Percentiles rank a stretch among this genome's conserved stretches.
Evolutionary conservation across 1,140 invertebrate species (phyloP).

Genomic region (Bradynema listronoti): DNA sequence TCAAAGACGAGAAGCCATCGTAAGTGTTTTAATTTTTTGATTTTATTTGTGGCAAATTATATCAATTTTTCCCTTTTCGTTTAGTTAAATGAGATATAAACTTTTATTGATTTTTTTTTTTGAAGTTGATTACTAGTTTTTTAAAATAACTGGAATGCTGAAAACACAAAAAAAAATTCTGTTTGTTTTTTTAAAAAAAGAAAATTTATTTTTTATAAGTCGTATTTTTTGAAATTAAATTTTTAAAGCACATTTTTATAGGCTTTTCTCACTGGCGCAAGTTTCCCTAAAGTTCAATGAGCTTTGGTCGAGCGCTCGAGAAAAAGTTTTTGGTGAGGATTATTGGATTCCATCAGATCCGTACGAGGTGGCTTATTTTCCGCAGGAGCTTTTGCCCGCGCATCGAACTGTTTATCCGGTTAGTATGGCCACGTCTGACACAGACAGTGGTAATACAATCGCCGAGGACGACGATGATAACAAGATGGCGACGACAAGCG

Average conservation of each 20-base stretch:
- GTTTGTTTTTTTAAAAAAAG: background rate
- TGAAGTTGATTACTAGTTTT: background rate
- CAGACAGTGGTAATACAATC: too few species aligned
- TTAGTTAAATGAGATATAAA: too few species aligned
- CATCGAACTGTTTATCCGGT: constrained; percentile 18
- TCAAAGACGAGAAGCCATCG: too few species aligned
- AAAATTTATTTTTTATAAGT: constrained; percentile 1
- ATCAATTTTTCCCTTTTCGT: too few species aligned
- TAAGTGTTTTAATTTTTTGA: too few species aligned
- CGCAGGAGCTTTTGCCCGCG: constrained; percentile 19
- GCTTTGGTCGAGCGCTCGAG: constrained; percentile 25
- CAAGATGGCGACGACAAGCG: too few species aligned
- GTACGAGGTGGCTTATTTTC: constrained; percentile 27
- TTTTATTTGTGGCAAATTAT: too few species aligned
- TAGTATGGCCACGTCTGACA: too few species aligned
- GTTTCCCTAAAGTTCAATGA: constrained; percentile 26
- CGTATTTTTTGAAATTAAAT: background rate
- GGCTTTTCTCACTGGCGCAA: constrained; percentile 26
- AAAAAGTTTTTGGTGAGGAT: constrained; percentile 29
- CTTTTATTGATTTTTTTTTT: background rate
- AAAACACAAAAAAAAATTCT: background rate
- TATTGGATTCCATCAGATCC: constrained; percentile 22
- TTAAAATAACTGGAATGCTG: background rate
- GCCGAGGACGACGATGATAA: too few species aligned
- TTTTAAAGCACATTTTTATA: constrained; percentile 14